phyloP scores from a whole-genome alignment of 2,797 vertebrate species.

The Orestias chungarensis region DNA sequence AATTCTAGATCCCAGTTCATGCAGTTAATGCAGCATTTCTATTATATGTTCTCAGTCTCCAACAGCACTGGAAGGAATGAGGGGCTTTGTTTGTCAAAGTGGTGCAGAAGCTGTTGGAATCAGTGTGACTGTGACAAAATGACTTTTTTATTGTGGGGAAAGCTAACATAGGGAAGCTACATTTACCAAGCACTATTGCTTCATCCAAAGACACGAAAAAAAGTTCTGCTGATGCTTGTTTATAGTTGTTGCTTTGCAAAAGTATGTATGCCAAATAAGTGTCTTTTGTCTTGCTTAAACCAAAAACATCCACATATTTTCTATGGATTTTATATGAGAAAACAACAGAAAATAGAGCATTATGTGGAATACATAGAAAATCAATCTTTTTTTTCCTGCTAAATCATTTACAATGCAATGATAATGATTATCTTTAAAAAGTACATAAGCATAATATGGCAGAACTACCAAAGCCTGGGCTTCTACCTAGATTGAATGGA shows the following conservation, averaged over 20 bases:
- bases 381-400: neutral
- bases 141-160: neutral
- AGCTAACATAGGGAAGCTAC: neutral
- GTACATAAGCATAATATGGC: too few relatives aligned
- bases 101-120: neutral
- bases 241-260: neutral
- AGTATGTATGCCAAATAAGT: neutral
- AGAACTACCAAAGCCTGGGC: too few relatives aligned
- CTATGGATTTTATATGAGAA: neutral
- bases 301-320: neutral
- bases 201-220: neutral
- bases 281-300: neutral
- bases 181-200: neutral
- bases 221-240: neutral
- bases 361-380: neutral
- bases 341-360: neutral
- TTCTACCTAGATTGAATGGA: too few relatives aligned
- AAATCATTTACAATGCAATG: neutral
- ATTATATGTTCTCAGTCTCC: neutral
- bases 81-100: constrained; percentile 1
- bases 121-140: neutral
- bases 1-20: neutral
- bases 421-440: too few relatives aligned
- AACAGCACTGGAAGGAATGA: neutral
- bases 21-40: neutral